Conservation (phyloP, 2,113 vertebrate species). For the Brachyhypopomus gauderio region DNA sequence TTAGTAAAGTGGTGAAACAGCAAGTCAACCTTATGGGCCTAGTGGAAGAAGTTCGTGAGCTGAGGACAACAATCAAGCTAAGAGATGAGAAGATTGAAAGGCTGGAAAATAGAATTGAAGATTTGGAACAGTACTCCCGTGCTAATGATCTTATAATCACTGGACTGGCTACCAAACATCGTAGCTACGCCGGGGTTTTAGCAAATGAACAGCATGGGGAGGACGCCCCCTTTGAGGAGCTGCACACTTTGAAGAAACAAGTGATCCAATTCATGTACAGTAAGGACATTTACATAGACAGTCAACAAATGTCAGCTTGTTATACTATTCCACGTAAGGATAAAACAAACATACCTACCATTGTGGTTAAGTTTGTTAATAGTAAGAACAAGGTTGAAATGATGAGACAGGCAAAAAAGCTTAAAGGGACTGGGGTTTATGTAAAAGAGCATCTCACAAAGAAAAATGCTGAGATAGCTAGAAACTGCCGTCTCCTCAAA, state of each 20-base stretch:
- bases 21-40: background rate
- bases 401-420: background rate
- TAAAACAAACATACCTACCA: no score
- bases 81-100: slow-evolving; percentile 10
- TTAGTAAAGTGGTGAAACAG: no score
- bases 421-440: background rate
- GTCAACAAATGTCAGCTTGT: no score
- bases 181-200: slow-evolving; percentile 4
- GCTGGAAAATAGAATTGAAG: slow-evolving; percentile 13
- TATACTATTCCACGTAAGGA: no score
- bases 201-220: background rate
- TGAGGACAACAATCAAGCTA: slow-evolving; percentile 17
- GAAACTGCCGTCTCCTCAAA: no score
- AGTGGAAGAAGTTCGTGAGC: slow-evolving; percentile 12
- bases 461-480: no score
- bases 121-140: slow-evolving; percentile 18
- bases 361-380: no score
- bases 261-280: no score
- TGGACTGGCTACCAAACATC: slow-evolving; percentile 14
- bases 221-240: slow-evolving; percentile 1
- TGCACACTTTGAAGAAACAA: background rate
- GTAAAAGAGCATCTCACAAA: no score
- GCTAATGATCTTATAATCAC: slow-evolving; percentile 14
- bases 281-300: no score
- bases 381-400: no score